Conservation (phyloP, 2,888 invertebrate genomes). For the Andrena bicolor region DNA sequence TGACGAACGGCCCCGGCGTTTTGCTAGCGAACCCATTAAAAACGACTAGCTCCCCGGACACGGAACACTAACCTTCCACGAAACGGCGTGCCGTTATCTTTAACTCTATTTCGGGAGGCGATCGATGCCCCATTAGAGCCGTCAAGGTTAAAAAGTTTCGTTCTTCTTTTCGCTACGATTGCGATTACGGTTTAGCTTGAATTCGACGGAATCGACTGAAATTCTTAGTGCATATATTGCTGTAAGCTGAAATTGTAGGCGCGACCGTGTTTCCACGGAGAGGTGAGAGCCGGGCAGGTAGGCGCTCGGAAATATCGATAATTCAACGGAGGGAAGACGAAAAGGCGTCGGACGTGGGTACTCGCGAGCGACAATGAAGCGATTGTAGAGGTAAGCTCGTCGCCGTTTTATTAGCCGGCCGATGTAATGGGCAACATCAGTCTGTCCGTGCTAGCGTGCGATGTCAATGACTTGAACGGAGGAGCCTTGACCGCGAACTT, state of each 20-base stretch:
- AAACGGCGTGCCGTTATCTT: constrained; percentile 23
- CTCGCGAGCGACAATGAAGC: constrained; percentile 52
- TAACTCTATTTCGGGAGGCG: constrained; percentile 6
- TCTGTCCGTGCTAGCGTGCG: constrained; percentile 72
- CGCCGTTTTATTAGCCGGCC: constrained; percentile 67
- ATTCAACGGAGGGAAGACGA: constrained; percentile 2
- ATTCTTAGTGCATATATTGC: too few species aligned
- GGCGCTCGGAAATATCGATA: too few species aligned
- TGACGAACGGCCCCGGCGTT: constrained; percentile 15
- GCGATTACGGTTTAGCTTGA: too few species aligned
- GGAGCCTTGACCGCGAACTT: constrained; percentile 84
- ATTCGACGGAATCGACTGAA: too few species aligned
- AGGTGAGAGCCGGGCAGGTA: not conserved
- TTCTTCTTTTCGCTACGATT: too few species aligned
- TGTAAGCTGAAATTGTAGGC: too few species aligned
- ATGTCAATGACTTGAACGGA: constrained; percentile 83
- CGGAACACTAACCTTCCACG: constrained; percentile 6
- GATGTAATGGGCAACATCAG: constrained; percentile 72
- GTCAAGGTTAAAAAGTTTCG: not conserved
- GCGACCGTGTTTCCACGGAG: too few species aligned
- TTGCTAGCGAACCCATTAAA: constrained; percentile 47
- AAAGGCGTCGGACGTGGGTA: not conserved
- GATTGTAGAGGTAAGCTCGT: constrained; percentile 48
- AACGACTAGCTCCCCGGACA: constrained; percentile 17
- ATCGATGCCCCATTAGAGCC: not conserved